Base-by-base conservation (phyloP, 2,888 invertebrate species). In the Stegophylla sp. region DNA sequence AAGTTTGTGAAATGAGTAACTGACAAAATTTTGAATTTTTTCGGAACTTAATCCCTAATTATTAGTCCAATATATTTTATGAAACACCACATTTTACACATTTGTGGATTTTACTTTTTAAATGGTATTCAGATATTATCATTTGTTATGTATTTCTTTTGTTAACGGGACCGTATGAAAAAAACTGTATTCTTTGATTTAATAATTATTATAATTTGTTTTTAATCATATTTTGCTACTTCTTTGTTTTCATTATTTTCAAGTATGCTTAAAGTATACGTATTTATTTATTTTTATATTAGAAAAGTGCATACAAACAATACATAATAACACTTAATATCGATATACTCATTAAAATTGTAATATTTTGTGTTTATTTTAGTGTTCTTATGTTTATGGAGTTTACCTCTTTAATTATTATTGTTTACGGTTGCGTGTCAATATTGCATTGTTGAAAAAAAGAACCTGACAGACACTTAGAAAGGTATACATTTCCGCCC, bases 351-450 rank as follows among this genome's bases (percentile, higher is more conserved):
- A 26, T 67, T 67, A 67, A 23, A 43, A 59, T 10, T 43, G 23
- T 73, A 28, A n/a, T 74, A 34, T 61, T 3, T 45, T 34, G 13
- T 28, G 28, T 23, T 4, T 12, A 26, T 26, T 26, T 17, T 48
- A 15, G 48, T 34, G 23, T 75, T 43, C 34, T 34, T 34, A 41
- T 43, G 3, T 61, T 45, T 45, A n/a, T 59, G 7, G 23, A 20
- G 20, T 63, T 74, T 23, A 20, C 43, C 45, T 48, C 41, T 48
- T 51, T 34, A 75, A 75, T 74, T 75, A 75, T 74, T 75, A 64
- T 75, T 74, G 48, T 74, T 51, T 63, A 48, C 20, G 48, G 48
- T 75, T 34, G 51, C 48, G 34, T 51, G 34, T 51, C 63, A 51
- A 75, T 41, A 51, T 34, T 61, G 28, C 17, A 63, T 51, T 51